A percentile compares a stretch with the other conserved stretches of the same genome.
Evolutionary conservation across 2,888 invertebrate genomes (phyloP).

Genomic region (Microchrysa polita): DNA sequence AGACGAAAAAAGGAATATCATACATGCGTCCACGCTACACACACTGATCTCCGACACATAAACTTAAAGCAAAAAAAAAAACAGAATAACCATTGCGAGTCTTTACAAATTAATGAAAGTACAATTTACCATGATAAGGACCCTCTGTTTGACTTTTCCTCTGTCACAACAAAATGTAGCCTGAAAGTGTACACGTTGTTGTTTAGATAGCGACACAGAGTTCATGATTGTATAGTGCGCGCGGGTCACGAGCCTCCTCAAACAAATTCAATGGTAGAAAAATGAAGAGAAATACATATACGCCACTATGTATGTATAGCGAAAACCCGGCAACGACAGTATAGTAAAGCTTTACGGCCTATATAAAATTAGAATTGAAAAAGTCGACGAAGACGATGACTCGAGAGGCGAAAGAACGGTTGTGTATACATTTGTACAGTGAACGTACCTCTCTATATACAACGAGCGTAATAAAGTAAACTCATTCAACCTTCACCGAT

Average conservation of each 20-base stretch:
- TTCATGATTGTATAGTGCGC: too few relatives aligned
- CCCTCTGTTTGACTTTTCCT: conserved; percentile 6
- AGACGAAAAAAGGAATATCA: too few relatives aligned
- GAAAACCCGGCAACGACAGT: neutral
- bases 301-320: neutral
- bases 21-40: too few relatives aligned
- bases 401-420: too few relatives aligned
- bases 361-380: conserved; percentile 9
- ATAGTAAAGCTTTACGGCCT: neutral
- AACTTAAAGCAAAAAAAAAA: too few relatives aligned
- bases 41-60: too few relatives aligned
- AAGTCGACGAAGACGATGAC: neutral
- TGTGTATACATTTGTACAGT: too few relatives aligned
- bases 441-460: too few relatives aligned
- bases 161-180: neutral
- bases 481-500: conserved; percentile 11
- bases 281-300: neutral
- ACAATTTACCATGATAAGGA: conserved; percentile 35
- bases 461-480: neutral
- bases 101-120: conserved; percentile 25
- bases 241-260: neutral
- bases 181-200: neutral
- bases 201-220: too few relatives aligned
- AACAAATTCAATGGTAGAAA: neutral
- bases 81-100: neutral